Conservation (phyloP, 2,113 vertebrate species). For the Uria lomvia region DNA sequence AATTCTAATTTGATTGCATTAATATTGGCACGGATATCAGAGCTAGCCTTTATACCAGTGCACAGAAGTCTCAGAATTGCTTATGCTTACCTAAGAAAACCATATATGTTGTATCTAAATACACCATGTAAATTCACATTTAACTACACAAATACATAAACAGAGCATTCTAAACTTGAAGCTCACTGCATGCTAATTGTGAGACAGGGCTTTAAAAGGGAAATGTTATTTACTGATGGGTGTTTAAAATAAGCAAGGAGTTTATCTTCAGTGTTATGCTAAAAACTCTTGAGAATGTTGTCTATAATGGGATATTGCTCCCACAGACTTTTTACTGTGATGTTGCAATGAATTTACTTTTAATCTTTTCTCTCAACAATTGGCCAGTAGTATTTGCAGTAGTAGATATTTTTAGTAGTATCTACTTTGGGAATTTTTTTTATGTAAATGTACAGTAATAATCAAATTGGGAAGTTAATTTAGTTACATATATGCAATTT, state of each 20-base stretch:
- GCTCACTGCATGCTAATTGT: neutral
- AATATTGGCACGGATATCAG: neutral
- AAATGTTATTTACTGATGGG: neutral
- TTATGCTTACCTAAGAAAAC: neutral
- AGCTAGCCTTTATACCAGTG: neutral
- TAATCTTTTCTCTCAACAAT: neutral
- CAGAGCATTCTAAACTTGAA: neutral
- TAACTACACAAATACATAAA: neutral
- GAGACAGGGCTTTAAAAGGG: neutral
- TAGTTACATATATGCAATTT: neutral
- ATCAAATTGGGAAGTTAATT: neutral
- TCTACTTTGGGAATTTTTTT: neutral
- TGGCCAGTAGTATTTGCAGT: neutral
- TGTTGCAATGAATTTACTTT: neutral
- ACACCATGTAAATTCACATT: neutral
- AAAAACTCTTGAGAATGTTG: neutral
- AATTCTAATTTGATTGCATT: neutral
- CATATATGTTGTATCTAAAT: neutral
- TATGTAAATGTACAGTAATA: neutral
- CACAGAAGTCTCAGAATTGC: neutral
- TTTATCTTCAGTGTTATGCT: neutral
- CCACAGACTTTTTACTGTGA: neutral
- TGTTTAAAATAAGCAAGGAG: neutral
- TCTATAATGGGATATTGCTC: neutral
- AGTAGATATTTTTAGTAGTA: neutral